Conservation (phyloP, 2,888 invertebrate species). For the Pseudanteris insignis region DNA sequence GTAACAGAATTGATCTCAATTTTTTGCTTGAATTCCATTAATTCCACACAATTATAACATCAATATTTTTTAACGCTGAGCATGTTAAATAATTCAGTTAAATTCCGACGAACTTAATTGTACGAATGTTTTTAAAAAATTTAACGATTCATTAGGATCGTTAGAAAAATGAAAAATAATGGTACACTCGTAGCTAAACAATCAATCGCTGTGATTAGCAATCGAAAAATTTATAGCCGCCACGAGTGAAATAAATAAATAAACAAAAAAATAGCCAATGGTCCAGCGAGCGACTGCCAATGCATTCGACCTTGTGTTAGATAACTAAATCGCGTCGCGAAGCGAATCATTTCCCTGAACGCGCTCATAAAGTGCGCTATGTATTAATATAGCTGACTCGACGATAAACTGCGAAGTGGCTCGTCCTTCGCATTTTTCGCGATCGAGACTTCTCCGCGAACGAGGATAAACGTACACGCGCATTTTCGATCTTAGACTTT, state of each 20-base stretch:
- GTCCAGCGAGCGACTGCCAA: too few species aligned
- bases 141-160: too few species aligned
- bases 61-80: too few species aligned
- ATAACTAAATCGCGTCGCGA: conserved; percentile 29
- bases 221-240: conserved; percentile 16
- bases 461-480: conserved; percentile 20
- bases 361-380: conserved; percentile 28
- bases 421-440: conserved; percentile 42
- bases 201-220: conserved; percentile 7
- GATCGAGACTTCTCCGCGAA: conserved; percentile 12
- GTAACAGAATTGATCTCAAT: too few species aligned
- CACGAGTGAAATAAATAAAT: conserved; percentile 13
- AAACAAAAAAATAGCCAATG: conserved; percentile 1
- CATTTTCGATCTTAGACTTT: conserved; percentile 35
- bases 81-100: too few species aligned
- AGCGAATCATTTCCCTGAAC: conserved; percentile 27
- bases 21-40: too few species aligned
- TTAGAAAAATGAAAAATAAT: too few species aligned
- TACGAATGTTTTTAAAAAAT: too few species aligned
- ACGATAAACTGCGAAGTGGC: conserved; percentile 27
- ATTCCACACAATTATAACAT: too few species aligned
- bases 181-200: too few species aligned
- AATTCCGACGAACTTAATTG: too few species aligned
- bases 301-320: conserved; percentile 33
- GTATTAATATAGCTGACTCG: conserved; percentile 31